Conservation (phyloP, 1,140 invertebrate species). For the Babylonia areolata region DNA sequence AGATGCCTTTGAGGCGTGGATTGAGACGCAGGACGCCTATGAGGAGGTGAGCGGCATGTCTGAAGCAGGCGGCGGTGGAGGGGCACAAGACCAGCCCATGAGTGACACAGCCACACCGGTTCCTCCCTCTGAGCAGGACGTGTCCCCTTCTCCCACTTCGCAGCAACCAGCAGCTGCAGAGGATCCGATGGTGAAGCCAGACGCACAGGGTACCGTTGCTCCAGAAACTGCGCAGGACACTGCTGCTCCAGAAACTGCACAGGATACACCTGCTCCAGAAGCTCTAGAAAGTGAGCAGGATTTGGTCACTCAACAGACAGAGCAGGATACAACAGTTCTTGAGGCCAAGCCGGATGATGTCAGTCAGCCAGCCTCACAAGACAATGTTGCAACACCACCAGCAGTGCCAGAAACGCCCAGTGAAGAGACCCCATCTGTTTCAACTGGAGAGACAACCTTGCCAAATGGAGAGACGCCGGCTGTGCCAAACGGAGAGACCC, state of each 20-base stretch:
- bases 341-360: background rate
- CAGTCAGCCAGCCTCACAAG: background rate
- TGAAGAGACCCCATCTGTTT: background rate
- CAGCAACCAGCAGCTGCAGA: background rate
- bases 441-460: background rate
- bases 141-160: background rate
- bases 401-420: too few relatives aligned
- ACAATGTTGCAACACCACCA: too few relatives aligned
- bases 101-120: background rate
- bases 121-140: background rate
- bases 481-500: background rate
- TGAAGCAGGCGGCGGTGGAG: background rate
- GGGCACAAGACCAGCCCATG: background rate
- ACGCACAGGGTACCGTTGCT: background rate
- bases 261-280: background rate
- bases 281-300: background rate
- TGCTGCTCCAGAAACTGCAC: background rate
- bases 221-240: background rate
- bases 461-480: background rate
- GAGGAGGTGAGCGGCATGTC: background rate
- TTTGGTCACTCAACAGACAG: background rate
- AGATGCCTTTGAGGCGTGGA: constrained; percentile 37
- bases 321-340: background rate
- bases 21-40: constrained; percentile 25
- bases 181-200: background rate